Base-by-base conservation (phyloP, 2,888 invertebrate genomes). In the Dynastes tityus region DNA sequence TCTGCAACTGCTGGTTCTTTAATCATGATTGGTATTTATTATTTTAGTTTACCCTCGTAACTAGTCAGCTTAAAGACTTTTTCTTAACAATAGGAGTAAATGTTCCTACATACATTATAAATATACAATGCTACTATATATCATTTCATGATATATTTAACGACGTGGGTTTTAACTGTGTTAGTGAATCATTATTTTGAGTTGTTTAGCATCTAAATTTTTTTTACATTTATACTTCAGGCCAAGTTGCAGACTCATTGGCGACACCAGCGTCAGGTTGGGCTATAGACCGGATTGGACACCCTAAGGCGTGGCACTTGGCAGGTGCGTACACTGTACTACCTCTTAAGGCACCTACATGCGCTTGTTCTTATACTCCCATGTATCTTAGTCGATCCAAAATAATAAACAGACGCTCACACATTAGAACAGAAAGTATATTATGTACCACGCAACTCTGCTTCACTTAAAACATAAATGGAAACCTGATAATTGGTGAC, bases 201-300 rank as follows among this genome's bases (percentile, higher is more conserved):
- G 71, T 71, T 58, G 71, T 58, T 71, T 71, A 58, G 58, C 71
- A 58, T 71, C 71, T 71, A 71, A 71, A 71, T 71, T 55, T 71
- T 71, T 29, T 51, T 55, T 71, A 70, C 49, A 71, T 27, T 53
- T 79, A 80, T 78, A 77, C 89, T 90, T 81, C 93, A 90, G 97
- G 94, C n/a, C 94, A 95, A 90, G 87, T 97, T 32, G 95, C 95
- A 40, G 97, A 98, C 90, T 97, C 95, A 27, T 68, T 97, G 77
- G 92, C 95, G 22, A 97, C 97, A 29, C 96, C 97, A 16, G 89
- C 96, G 61, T 94, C 97, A 73, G 97, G 98, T 0, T 89, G 94
- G 80, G 91, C 96, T 82, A 94, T 96, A 76, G 97, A 97, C 88
- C 91, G 91, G 88, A 91, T 93, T 90, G 94, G 95, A 63, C 93